A percentile compares a stretch with the other conserved stretches of the same genome.
Evolutionary conservation across 2,888 invertebrate species (phyloP).

Genomic region (Papilio gigon): DNA sequence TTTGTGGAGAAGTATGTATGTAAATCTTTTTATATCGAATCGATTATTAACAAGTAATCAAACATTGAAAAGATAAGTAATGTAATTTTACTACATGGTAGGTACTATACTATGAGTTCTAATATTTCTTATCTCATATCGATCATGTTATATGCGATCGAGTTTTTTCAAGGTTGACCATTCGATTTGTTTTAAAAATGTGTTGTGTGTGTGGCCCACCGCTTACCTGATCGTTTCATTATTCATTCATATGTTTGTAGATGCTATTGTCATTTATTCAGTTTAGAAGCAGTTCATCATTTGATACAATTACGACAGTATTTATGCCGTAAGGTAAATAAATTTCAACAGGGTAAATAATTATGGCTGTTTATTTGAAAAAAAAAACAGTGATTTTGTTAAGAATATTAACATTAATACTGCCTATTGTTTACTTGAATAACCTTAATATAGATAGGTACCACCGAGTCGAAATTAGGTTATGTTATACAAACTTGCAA

Average conservation of each 20-base stretch:
- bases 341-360: too few relatives aligned
- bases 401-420: not conserved
- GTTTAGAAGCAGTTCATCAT: too few relatives aligned
- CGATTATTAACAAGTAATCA: constrained; percentile 7
- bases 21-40: not conserved
- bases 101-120: constrained; percentile 6
- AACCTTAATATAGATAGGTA: not conserved
- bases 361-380: too few relatives aligned
- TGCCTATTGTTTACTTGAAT: not conserved
- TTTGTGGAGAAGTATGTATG: too few relatives aligned
- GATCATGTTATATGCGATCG: constrained; percentile 15
- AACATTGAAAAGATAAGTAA: constrained; percentile 27
- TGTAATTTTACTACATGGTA: constrained; percentile 21
- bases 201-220: not conserved
- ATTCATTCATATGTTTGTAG: constrained; percentile 1
- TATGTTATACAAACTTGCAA: constrained; percentile 32
- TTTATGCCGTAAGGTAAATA: too few relatives aligned
- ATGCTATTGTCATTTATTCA: not conserved
- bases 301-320: too few relatives aligned
- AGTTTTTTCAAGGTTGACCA: constrained; percentile 36
- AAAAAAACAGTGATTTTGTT: not conserved
- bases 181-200: constrained; percentile 30
- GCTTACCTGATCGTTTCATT: not conserved
- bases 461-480: constrained; percentile 25
- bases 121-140: constrained; percentile 26